Base-by-base conservation (phyloP, 2,797 vertebrate species). In the Danio aesculapii region DNA sequence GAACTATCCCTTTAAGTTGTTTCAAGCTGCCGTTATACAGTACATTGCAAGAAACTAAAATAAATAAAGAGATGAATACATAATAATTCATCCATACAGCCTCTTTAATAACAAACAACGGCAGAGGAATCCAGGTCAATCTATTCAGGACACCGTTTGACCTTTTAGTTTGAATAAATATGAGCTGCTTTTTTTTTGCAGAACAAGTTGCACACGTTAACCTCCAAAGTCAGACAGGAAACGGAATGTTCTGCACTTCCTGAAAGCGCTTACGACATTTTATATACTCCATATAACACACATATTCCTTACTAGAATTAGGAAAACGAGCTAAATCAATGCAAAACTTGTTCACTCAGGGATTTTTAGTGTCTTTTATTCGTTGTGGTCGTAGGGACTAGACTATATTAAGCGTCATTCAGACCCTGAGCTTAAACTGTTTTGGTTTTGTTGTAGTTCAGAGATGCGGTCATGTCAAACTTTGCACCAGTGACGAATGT, bases 401-500 rank as follows among this genome's bases (percentile, higher is more conserved):
- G 13, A 79, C 62, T 50, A 1, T 66, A 53, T 72, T 30, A 43
- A 6, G 14, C 12, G 46, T 58, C 13, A 69, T 67, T 44, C 49
- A 21, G 13, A 62, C 81, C 63, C 30, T 9, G n/a, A 44, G 57
- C 61, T 46, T 17, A 67, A 67, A 52, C 30, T 30, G 44, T 21
- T 41, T 43, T 78, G 46, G 39, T 19, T 78, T 55, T 30, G 30
- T 30, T 3, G 19, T 19, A 14, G 70, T 79, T 52, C 52, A 57
- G 61, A 78, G 47, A 71, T 62, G 81, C 70, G 72, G 87, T 82
- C 83, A 86, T 87, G 86, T 82, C 84, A 87, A 86, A 55, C 71
- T 49, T 39, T 57, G 70, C 64, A 47, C 41, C 77, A 30, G 69
- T 72, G 58, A 72, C 49, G 61, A 83, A 82, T 74, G 62, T 81